Base-by-base conservation (phyloP, 2,888 invertebrate genomes). In the Mycalesis mineus region DNA sequence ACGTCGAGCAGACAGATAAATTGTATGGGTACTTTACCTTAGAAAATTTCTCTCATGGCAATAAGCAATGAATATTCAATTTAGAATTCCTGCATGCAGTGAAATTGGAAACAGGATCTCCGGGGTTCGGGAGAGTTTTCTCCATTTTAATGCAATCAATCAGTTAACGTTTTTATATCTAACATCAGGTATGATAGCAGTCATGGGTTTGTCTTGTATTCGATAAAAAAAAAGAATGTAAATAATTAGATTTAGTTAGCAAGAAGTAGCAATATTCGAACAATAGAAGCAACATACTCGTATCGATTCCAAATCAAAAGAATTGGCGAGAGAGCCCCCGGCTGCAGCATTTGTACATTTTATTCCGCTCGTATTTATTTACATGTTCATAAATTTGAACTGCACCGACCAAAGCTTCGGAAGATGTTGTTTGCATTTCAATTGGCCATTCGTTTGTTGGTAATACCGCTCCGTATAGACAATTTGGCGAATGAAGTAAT, bases 291-390 rank as follows among this genome's bases (percentile, higher is more conserved):
- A 48, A 33, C 36, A 48, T 17, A 45, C 29, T 45, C 29, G 45
- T 36, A 36, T 22, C 36, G 11, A 39, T 50, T 50, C 33, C 39
- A 1, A 28, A 39, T 29, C 13, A 29, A 8, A 28, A 14, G 29
- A 39, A 50, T 50, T 68, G 65, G 70, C 44, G 17, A 17, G 45
- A 47, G 40, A 49, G 33, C 36, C 63, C 66, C 68, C 55, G 51
- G 60, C 55, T 66, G 58, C 69, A 69, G 76, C 74, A 60, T 62
- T 61, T 58, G 74, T 71, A 69, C 71, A 78, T 82, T 84, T 84
- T 80, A 87, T 84, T 83, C 83, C 83, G 82, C 83, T 84, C 82
- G 79, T 86, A 84, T 44, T 29, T 87, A 84, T 85, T 86, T 86
- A 84, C 82, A 75, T 81, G 75, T 83, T 82, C 84, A 84, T 80